A percentile compares a stretch with the other conserved stretches of the same genome.
phyloP scores from a whole-genome alignment of 2,888 invertebrate genomes.

The Andrena hattorfiana region DNA sequence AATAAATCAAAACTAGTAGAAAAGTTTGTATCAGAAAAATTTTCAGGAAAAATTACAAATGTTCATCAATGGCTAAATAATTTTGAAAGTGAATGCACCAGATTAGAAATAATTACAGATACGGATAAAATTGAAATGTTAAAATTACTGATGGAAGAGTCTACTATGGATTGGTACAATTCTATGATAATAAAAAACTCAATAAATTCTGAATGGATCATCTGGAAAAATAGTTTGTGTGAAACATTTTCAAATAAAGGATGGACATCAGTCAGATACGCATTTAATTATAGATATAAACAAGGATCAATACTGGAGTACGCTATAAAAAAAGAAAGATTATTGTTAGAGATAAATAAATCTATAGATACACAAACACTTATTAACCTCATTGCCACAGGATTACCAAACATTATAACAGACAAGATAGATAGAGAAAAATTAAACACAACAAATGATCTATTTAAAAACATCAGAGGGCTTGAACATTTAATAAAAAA shows the following conservation, averaged over 20 bases:
- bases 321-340: background rate
- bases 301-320: background rate
- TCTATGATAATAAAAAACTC: too few relatives aligned
- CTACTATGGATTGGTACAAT: too few relatives aligned
- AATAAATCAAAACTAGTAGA: background rate
- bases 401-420: background rate
- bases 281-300: background rate
- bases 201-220: too few relatives aligned
- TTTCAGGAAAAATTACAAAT: slow-evolving; percentile 14
- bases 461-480: background rate
- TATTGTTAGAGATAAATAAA: slow-evolving; percentile 1
- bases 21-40: slow-evolving; percentile 16
- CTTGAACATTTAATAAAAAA: slow-evolving; percentile 2
- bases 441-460: background rate
- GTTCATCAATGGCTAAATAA: background rate
- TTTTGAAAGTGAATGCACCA: slow-evolving; percentile 2
- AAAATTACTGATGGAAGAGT: too few relatives aligned
- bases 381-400: slow-evolving; percentile 30
- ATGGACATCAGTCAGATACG: too few relatives aligned
- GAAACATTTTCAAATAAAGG: too few relatives aligned
- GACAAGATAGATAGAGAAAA: slow-evolving; percentile 41
- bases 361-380: background rate
- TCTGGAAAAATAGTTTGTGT: too few relatives aligned
- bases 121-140: background rate
- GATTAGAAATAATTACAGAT: background rate